A percentile compares a stretch with the other conserved stretches of the same genome.
Conservation (phyloP, 1,140 invertebrate genomes). For the Chlorops oryzae region DNA sequence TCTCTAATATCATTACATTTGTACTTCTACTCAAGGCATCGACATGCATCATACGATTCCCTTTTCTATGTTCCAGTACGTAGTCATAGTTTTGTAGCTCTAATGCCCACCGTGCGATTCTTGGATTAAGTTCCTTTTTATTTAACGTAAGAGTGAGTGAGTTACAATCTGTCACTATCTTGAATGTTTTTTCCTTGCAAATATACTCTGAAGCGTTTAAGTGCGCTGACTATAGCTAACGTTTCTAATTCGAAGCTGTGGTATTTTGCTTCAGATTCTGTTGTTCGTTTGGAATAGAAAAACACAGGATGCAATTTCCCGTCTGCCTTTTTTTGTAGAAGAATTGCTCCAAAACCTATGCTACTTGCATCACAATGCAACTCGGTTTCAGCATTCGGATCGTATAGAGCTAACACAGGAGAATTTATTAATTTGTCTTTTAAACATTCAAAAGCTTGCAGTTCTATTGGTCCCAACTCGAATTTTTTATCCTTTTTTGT, state of each 20-base stretch:
- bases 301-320: conserved; percentile 33
- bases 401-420: conserved; percentile 39
- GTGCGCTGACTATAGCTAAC: conserved; percentile 49
- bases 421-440: conserved; percentile 13
- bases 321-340: conserved; percentile 27
- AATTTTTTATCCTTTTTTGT: conserved; percentile 22
- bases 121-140: conserved; percentile 40
- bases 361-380: conserved; percentile 26
- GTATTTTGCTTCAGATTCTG: conserved; percentile 45
- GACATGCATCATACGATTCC: conserved; percentile 35
- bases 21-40: conserved; percentile 22
- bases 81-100: conserved; percentile 15
- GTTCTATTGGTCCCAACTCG: neutral
- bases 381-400: conserved; percentile 32
- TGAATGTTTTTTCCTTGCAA: conserved; percentile 48
- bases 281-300: conserved; percentile 43
- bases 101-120: conserved; percentile 38
- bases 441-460: conserved; percentile 8
- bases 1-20: conserved; percentile 7
- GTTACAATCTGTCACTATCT: conserved; percentile 46
- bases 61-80: conserved; percentile 13
- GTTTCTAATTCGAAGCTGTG: conserved; percentile 50
- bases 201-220: conserved; percentile 51
- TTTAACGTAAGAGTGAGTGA: conserved; percentile 41
- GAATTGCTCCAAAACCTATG: conserved; percentile 32